Conservation (phyloP, 2,888 invertebrate genomes). For the Pyralis farinalis region DNA sequence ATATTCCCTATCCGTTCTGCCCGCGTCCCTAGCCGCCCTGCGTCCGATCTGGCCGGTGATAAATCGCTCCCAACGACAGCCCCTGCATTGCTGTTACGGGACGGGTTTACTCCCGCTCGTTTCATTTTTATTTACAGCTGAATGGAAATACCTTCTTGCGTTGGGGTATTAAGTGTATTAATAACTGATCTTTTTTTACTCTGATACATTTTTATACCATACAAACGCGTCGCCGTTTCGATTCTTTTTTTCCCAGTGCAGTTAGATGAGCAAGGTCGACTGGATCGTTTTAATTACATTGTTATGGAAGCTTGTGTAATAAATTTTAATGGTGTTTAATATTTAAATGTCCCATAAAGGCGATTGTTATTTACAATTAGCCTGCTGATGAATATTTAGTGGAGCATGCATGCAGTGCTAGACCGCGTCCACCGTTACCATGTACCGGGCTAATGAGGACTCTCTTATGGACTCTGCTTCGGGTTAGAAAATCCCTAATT, state of each 20-base stretch:
- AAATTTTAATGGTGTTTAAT: constrained; percentile 53
- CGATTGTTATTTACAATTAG: constrained; percentile 56
- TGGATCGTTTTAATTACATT: constrained; percentile 57
- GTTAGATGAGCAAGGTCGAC: constrained; percentile 47
- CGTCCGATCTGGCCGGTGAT: constrained; percentile 55
- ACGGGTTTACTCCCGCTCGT: constrained; percentile 49
- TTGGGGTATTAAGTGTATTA: constrained; percentile 51
- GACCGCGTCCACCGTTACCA: constrained; percentile 28
- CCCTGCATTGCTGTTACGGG: constrained; percentile 50
- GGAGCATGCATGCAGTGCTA: constrained; percentile 29
- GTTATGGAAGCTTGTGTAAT: constrained; percentile 44
- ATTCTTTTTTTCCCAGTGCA: constrained; percentile 36
- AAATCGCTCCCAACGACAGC: constrained; percentile 63
- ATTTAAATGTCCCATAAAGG: constrained; percentile 52
- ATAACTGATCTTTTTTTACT: constrained; percentile 49
- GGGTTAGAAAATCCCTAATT: constrained; percentile 71
- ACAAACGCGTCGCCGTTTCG: constrained; percentile 22
- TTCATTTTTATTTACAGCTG: constrained; percentile 61
- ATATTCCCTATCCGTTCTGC: constrained; percentile 35
- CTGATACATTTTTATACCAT: constrained; percentile 36
- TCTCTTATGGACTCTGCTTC: constrained; percentile 54
- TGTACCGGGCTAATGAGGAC: constrained; percentile 66
- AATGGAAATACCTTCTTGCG: constrained; percentile 50
- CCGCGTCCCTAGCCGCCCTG: constrained; percentile 43
- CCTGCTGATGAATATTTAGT: constrained; percentile 67